Percentiles rank a stretch among this genome's conserved stretches.
Conservation (phyloP, 1,140 invertebrate genomes). For the Brachionus rotundiformis region DNA sequence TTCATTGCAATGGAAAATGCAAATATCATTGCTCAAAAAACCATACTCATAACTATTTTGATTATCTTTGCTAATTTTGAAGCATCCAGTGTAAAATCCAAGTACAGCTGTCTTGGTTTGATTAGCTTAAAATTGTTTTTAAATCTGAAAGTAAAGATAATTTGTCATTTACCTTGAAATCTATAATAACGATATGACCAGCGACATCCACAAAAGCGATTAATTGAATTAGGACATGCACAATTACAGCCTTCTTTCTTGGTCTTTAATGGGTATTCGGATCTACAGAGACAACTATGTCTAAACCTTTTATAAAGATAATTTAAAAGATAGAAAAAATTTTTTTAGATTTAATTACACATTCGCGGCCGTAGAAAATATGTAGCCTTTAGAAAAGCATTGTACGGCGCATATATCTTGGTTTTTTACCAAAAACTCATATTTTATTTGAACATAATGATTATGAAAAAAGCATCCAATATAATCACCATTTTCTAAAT, state of each 20-base stretch:
- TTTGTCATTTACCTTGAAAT: not conserved
- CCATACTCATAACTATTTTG: not conserved
- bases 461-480: not conserved
- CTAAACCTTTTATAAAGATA: not conserved
- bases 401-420: not conserved
- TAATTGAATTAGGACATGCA: not conserved
- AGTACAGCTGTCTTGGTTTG: not conserved
- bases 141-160: not conserved
- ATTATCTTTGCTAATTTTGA: not conserved
- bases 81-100: not conserved
- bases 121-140: not conserved
- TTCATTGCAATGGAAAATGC: not conserved
- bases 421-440: not conserved
- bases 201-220: not conserved
- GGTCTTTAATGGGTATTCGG: not conserved
- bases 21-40: not conserved
- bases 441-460: not conserved
- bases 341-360: not conserved
- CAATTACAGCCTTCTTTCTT: not conserved
- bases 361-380: not conserved
- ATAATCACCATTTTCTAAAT: constrained; percentile 44
- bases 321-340: too few relatives aligned
- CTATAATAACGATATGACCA: not conserved
- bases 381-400: not conserved
- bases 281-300: not conserved